Base-by-base conservation (phyloP, 2,113 vertebrate species). In the Aptenodytes patagonicus region DNA sequence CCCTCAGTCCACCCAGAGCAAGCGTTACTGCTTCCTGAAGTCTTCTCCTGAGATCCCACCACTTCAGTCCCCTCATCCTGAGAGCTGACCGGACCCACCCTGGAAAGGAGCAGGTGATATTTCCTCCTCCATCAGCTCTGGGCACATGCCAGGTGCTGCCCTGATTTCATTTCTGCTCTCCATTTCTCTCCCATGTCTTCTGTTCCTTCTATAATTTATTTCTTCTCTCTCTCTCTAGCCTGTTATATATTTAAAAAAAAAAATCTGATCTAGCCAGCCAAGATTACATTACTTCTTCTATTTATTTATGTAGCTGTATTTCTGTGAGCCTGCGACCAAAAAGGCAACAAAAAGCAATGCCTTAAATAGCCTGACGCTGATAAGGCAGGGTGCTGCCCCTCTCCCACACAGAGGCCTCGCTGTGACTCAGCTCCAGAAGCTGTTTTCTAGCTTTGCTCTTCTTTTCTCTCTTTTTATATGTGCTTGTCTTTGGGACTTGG, bases 271-370 rank as follows among this genome's bases (percentile, higher is more conserved):
- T 29, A 83, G 58, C 21, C 49, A 80, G 70, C 71, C 90, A 86
- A 88, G 82, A 72, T 77, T 66, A 90, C 54, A n/a, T 88, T 90
- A 61, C 54, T 58, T 0, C 54, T 89, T 72, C 61, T 87, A 8
- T 71, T 94, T 90, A 70, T 90, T 91, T 73, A 54, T 46, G 11
- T 83, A 70, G 28, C 42, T 75, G 32, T 61, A 46, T 66, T 95
- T 86, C 80, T 83, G 40, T 70, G 72, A 92, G 86, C 46, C 62
- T 80, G 28, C 4, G 6, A 92, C 46, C 36, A 80, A 89, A 95
- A 91, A 86, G 54, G 55, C 76, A 93, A 73, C 15, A 65, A 36
- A 83, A 89, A 92, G 46, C 83, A 75, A 44, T 42, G 55, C 54
- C 51, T 83, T 61, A 54, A 89, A 78, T 17, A 70, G n/a, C 17